phyloP scores from a whole-genome alignment of 1,140 invertebrate genomes.

The Aleiodes sp. region DNA sequence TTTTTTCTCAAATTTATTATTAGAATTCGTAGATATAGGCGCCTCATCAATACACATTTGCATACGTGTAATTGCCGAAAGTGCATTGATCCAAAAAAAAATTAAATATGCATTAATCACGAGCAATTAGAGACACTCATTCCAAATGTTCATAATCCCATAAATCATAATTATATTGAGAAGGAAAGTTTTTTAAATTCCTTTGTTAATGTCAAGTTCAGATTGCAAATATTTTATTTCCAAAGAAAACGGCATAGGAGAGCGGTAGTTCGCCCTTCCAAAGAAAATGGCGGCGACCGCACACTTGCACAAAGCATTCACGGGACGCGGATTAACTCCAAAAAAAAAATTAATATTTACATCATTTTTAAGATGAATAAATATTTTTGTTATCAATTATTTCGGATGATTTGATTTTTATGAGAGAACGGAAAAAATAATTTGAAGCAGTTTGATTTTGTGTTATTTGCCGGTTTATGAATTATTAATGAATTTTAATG shows the following conservation, averaged over 20 bases:
- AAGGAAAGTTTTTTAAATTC: not conserved
- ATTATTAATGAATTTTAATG: conserved; percentile 9
- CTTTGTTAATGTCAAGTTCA: conserved; percentile 11
- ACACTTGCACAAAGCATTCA: conserved; percentile 50
- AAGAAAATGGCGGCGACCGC: conserved; percentile 61
- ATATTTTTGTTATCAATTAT: not conserved
- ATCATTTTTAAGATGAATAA: not conserved
- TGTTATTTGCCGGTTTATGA: too few relatives aligned
- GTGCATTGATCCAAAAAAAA: not conserved
- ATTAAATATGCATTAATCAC: too few relatives aligned
- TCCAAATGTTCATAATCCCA: not conserved
- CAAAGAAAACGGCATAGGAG: conserved; percentile 8
- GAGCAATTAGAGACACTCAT: not conserved
- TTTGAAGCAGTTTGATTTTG: not conserved
- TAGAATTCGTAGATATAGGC: too few relatives aligned
- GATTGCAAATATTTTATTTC: not conserved
- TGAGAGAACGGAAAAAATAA: not conserved
- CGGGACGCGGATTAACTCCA: conserved; percentile 45
- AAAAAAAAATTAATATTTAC: conserved; percentile 36
- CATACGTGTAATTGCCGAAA: not conserved
- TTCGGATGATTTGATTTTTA: not conserved
- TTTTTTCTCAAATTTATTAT: too few relatives aligned
- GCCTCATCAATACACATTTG: conserved; percentile 9
- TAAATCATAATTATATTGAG: not conserved
- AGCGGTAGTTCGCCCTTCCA: conserved; percentile 48